These are phyloP conservation scores for Lordiphosa clarofinis DNA, from an alignment of 1,140 invertebrate species.

Conservation along the genomic window DNA sequence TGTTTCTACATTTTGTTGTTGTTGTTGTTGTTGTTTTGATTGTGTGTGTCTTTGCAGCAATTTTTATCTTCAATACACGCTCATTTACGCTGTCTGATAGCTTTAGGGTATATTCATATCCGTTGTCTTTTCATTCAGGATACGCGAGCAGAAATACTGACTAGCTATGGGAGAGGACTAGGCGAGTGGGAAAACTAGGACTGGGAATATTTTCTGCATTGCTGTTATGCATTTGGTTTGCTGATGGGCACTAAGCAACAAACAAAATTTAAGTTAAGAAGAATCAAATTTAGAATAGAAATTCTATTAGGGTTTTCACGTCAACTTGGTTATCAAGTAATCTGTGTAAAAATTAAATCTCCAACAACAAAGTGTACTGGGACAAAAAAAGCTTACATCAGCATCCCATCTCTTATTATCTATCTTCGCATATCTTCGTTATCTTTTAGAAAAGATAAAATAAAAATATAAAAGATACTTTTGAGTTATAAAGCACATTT, in stretches of 20 bases:
- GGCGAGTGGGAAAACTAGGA: neutral
- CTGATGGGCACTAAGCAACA: constrained; percentile 22
- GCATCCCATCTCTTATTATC: too few relatives aligned
- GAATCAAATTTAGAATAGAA: too few relatives aligned
- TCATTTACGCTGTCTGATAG: constrained; percentile 74
- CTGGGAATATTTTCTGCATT: constrained; percentile 18
- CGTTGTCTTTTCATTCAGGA: constrained; percentile 52
- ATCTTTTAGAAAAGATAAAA: too few relatives aligned
- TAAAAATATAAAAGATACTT: too few relatives aligned
- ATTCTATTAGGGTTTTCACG: too few relatives aligned
- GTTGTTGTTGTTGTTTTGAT: constrained; percentile 3
- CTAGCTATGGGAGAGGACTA: constrained; percentile 19
- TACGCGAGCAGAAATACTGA: constrained; percentile 30
- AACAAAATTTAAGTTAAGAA: neutral
- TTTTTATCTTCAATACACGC: constrained; percentile 71
- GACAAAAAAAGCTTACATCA: too few relatives aligned
- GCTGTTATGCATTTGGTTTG: constrained; percentile 39
- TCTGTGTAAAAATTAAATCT: too few relatives aligned
- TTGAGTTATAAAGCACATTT: too few relatives aligned
- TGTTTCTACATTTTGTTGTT: constrained; percentile 2
- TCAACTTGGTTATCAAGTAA: too few relatives aligned
- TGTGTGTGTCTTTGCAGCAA: constrained; percentile 36
- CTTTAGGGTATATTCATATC: constrained; percentile 74
- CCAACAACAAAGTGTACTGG: too few relatives aligned
- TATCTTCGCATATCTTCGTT: too few relatives aligned